A percentile compares a stretch with the other conserved stretches of the same genome.
Conservation (phyloP, 2,797 vertebrate species). For the Sebastes iracundus region DNA sequence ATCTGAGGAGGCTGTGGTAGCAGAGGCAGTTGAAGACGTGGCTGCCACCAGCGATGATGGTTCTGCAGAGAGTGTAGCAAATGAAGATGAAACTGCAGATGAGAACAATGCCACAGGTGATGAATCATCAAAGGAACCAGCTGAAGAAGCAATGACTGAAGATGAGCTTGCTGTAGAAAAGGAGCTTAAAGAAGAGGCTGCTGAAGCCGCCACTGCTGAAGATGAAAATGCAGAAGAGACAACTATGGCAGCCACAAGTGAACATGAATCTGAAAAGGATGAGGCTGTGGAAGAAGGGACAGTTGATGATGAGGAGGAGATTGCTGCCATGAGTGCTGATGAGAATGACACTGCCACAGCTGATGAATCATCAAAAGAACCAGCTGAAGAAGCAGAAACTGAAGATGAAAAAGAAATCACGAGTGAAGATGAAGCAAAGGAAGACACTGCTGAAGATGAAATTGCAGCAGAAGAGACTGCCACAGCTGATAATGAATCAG, state of each 20-base stretch:
- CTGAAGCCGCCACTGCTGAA: neutral
- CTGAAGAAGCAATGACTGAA: conserved; percentile 20
- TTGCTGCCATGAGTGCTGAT: neutral
- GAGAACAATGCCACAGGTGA: neutral
- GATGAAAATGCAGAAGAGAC: neutral
- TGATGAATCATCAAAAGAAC: conserved; percentile 12
- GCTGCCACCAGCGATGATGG: conserved; percentile 8
- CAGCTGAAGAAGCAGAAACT: neutral
- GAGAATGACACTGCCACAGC: neutral
- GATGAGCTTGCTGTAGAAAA: conserved; percentile 7
- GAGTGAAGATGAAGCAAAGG: neutral
- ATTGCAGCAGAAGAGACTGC: neutral
- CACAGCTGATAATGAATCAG: conserved; percentile 27
- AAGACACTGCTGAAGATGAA: conserved; percentile 7
- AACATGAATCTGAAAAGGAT: conserved; percentile 16
- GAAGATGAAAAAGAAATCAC: conserved; percentile 13
- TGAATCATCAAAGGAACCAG: neutral
- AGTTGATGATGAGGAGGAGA: neutral
- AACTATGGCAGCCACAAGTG: neutral
- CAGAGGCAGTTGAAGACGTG: neutral
- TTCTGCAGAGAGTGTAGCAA: neutral
- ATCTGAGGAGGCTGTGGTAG: conserved; percentile 9
- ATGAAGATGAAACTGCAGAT: neutral
- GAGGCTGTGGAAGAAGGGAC: conserved; percentile 8
- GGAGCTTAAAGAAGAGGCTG: neutral